These are phyloP conservation scores for Sitobion miscanthi DNA, from an alignment of 1,140 invertebrate genomes.

Conservation along the genomic window DNA sequence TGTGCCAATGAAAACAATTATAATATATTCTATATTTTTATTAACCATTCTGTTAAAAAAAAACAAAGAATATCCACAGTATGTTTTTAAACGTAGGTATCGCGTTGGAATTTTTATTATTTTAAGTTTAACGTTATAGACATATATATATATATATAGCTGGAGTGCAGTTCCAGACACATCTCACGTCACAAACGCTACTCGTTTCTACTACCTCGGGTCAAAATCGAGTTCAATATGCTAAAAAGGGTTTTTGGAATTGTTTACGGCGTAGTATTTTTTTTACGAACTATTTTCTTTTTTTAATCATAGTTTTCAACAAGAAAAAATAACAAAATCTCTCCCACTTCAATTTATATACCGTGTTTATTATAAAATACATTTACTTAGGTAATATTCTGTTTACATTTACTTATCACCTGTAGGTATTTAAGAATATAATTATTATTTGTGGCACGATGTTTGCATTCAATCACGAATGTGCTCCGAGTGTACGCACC, in stretches of 20 bases:
- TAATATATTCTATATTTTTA: not conserved
- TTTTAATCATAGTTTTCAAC: not conserved
- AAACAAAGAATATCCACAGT: not conserved
- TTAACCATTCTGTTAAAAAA: not conserved
- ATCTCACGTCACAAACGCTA: not conserved
- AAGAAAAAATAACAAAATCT: not conserved
- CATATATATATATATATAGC: not conserved
- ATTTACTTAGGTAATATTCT: not conserved
- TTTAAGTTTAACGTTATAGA: not conserved
- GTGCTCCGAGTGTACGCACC: too few relatives aligned
- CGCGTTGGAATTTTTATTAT: not conserved
- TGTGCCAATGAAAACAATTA: not conserved
- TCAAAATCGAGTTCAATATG: not conserved
- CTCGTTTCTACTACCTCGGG: not conserved
- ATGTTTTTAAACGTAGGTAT: not conserved
- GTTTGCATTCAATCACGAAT: too few relatives aligned
- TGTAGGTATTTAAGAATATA: too few relatives aligned
- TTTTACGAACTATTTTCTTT: not conserved
- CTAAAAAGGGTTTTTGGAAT: not conserved
- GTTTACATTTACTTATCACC: not conserved
- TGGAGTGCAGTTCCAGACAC: not conserved
- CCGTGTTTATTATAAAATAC: not conserved
- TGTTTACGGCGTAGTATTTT: not conserved
- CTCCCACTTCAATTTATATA: not conserved
- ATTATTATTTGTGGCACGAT: too few relatives aligned